phyloP scores from a whole-genome alignment of 2,113 vertebrate species.

The Cranoglanis bouderius region DNA sequence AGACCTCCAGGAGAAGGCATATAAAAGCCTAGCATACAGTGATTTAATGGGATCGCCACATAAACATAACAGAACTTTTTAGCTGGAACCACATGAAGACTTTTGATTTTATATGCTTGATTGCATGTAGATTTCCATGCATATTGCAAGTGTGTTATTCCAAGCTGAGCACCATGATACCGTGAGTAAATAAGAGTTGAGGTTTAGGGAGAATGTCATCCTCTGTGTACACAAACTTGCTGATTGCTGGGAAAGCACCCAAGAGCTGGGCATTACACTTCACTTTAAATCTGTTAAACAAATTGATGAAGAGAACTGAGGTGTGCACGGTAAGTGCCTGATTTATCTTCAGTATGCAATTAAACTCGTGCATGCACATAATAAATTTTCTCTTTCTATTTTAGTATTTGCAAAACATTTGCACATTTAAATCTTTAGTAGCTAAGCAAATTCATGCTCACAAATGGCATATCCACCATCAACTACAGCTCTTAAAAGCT shows the following conservation, averaged over 20 bases:
- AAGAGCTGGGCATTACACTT: neutral
- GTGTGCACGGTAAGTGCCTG: slow-evolving; percentile 1
- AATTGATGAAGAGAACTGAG: slow-evolving; percentile 8
- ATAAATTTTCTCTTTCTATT: neutral
- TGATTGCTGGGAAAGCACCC: slow-evolving; percentile 36
- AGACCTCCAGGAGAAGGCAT: slow-evolving; percentile 23
- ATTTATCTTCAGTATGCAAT: slow-evolving; percentile 10
- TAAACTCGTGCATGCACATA: neutral
- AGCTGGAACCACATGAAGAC: slow-evolving; percentile 34
- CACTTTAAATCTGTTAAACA: slow-evolving; percentile 1
- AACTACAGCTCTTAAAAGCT: slow-evolving; percentile 19
- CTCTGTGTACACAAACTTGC: slow-evolving; percentile 24
- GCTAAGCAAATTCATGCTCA: neutral
- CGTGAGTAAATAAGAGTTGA: slow-evolving; percentile 27
- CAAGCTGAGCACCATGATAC: slow-evolving; percentile 1
- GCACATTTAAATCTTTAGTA: neutral
- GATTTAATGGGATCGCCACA: slow-evolving; percentile 47
- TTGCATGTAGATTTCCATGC: slow-evolving; percentile 15
- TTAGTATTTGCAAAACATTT: slow-evolving; percentile 8
- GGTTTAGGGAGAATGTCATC: slow-evolving; percentile 30
- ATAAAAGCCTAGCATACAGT: slow-evolving; percentile 35
- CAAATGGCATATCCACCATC: slow-evolving; percentile 1
- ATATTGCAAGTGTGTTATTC: slow-evolving; percentile 10
- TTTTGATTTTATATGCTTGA: slow-evolving; percentile 41
- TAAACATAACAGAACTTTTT: slow-evolving; percentile 40